These are phyloP conservation scores for Parnassius apollo DNA, from an alignment of 2,888 invertebrate species.

Conservation along the genomic window DNA sequence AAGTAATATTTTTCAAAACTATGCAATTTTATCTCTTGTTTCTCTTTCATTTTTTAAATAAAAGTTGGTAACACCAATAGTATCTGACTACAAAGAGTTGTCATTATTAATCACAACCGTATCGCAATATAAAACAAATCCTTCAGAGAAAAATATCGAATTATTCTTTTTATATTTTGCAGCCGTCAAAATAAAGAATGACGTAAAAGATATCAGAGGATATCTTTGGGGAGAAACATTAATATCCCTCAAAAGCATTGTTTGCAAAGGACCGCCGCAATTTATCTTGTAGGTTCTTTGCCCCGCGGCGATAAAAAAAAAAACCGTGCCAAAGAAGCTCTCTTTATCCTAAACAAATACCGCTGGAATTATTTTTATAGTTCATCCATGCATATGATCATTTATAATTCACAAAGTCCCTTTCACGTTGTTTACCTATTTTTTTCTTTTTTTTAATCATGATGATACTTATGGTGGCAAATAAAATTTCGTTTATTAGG, in stretches of 20 bases:
- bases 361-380: constrained; percentile 18
- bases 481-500: too few relatives aligned
- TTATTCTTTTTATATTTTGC: constrained; percentile 22
- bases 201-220: constrained; percentile 25
- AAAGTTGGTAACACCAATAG: too few relatives aligned
- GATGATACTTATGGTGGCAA: too few relatives aligned
- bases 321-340: constrained; percentile 3
- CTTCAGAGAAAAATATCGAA: constrained; percentile 17
- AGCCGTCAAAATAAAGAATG: constrained; percentile 26
- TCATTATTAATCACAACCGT: neutral
- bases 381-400: constrained; percentile 14
- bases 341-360: constrained; percentile 26
- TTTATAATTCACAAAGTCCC: neutral
- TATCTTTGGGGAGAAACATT: constrained; percentile 19
- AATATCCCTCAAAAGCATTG: constrained; percentile 28
- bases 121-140: constrained; percentile 16
- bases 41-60: too few relatives aligned
- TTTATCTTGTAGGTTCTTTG: constrained; percentile 23
- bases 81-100: too few relatives aligned
- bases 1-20: too few relatives aligned
- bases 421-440: too few relatives aligned
- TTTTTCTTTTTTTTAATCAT: too few relatives aligned
- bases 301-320: constrained; percentile 25
- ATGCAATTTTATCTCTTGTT: too few relatives aligned
- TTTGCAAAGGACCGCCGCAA: constrained; percentile 22